phyloP scores from a whole-genome alignment of 2,113 vertebrate species.

The Rhodinocichla rosea region DNA sequence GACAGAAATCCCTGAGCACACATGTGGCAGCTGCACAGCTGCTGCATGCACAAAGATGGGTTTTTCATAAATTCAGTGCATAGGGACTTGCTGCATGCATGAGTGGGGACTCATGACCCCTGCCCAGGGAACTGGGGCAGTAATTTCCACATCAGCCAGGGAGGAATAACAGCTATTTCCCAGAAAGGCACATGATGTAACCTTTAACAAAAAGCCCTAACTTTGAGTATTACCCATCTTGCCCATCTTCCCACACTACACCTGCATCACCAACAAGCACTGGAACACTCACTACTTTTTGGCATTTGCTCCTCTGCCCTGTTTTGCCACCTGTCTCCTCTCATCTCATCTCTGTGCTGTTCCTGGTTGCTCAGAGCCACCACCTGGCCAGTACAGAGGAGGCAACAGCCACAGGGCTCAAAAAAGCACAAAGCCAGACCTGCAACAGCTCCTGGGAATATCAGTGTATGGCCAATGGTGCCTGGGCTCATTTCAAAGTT shows the following conservation, averaged over 20 bases:
- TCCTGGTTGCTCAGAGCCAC: constrained; percentile 51
- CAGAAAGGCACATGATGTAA: background rate
- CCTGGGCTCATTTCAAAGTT: background rate
- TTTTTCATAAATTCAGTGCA: background rate
- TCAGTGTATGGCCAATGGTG: background rate
- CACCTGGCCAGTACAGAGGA: constrained; percentile 52
- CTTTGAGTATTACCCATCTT: background rate
- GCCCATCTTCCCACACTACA: background rate
- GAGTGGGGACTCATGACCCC: background rate
- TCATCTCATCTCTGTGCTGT: background rate
- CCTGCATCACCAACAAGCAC: background rate
- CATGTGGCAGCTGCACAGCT: background rate
- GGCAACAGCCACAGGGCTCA: background rate
- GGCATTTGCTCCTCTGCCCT: background rate
- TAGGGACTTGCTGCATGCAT: background rate
- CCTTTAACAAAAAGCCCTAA: background rate
- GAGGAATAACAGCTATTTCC: background rate
- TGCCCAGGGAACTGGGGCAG: background rate
- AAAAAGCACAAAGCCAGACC: background rate
- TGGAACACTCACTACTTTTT: background rate
- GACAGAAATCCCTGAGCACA: background rate
- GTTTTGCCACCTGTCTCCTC: background rate
- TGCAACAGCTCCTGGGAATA: background rate
- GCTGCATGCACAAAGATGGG: background rate
- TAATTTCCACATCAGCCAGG: background rate